These are phyloP conservation scores for Taurulus bubalis DNA, from an alignment of 2,113 vertebrate genomes.

Conservation along the genomic window DNA sequence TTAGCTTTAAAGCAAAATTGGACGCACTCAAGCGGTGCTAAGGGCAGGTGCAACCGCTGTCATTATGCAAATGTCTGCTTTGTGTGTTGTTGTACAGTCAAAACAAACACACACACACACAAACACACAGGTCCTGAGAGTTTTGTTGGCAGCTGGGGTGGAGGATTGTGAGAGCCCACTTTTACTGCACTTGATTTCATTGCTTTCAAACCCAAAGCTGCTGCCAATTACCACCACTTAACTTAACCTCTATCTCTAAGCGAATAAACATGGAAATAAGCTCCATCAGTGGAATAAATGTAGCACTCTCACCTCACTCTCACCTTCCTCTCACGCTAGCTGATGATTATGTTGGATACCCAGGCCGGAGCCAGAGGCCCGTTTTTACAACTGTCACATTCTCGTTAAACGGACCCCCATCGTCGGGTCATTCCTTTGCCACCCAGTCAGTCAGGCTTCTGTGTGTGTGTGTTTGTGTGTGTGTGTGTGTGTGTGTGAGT, in stretches of 20 bases:
- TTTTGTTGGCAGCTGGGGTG: slow-evolving; percentile 43
- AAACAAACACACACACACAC: slow-evolving; percentile 65
- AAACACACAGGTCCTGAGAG: slow-evolving; percentile 43
- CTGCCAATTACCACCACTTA: slow-evolving; percentile 55
- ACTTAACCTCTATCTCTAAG: slow-evolving; percentile 29
- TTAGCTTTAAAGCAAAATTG: slow-evolving; percentile 38
- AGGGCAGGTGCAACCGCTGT: slow-evolving; percentile 73
- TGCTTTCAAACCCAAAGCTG: slow-evolving; percentile 45
- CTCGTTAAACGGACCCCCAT: slow-evolving; percentile 56
- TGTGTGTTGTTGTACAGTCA: slow-evolving; percentile 59
- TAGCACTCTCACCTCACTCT: slow-evolving; percentile 22
- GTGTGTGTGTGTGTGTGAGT: slow-evolving; percentile 17
- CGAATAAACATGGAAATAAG: slow-evolving; percentile 48
- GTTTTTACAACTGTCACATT: slow-evolving; percentile 66
- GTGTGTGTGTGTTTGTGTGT: slow-evolving; percentile 10
- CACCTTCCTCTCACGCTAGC: neutral
- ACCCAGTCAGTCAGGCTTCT: slow-evolving; percentile 11
- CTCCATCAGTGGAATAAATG: slow-evolving; percentile 22
- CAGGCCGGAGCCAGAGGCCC: slow-evolving; percentile 8
- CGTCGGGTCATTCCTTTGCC: slow-evolving; percentile 25
- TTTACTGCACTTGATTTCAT: slow-evolving; percentile 55
- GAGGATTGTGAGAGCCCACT: slow-evolving; percentile 23
- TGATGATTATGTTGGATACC: slow-evolving; percentile 24
- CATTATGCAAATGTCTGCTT: slow-evolving; percentile 78
- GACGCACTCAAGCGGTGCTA: slow-evolving; percentile 40